Conservation (phyloP, 2,797 vertebrate species). For the Chaetodon trifasciatus region DNA sequence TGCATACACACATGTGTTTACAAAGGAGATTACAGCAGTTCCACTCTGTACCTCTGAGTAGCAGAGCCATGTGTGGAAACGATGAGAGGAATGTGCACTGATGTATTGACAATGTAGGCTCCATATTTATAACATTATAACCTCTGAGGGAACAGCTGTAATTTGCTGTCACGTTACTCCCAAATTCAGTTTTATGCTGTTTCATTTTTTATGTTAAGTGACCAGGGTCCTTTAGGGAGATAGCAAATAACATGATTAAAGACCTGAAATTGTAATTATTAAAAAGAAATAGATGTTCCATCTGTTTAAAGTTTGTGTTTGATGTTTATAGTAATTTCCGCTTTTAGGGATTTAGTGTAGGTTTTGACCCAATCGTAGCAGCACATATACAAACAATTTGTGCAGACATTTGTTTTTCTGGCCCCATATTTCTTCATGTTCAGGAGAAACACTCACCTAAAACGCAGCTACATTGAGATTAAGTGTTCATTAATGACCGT, state of each 20-base stretch:
- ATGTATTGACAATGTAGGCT: constrained; percentile 47
- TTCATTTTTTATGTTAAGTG: constrained; percentile 4
- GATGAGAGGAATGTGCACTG: constrained; percentile 63
- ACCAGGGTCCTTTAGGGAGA: not conserved
- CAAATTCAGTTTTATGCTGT: not conserved
- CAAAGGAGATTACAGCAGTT: constrained; percentile 74
- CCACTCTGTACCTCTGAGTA: constrained; percentile 67
- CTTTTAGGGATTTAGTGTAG: constrained; percentile 33
- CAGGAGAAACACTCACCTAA: not conserved
- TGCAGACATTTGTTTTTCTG: constrained; percentile 9
- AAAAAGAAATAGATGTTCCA: constrained; percentile 4
- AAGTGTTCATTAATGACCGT: not conserved
- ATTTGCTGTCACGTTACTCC: constrained; percentile 22
- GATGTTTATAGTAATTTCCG: constrained; percentile 7
- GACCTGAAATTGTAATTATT: constrained; percentile 13
- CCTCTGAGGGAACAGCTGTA: constrained; percentile 46
- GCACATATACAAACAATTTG: constrained; percentile 9
- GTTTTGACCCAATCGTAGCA: constrained; percentile 10
- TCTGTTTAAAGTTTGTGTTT: constrained; percentile 26
- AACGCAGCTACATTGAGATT: not conserved
- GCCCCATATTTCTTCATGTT: not conserved
- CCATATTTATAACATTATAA: constrained; percentile 55
- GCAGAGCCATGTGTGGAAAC: constrained; percentile 71
- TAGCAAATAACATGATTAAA: constrained; percentile 12
- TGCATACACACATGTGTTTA: constrained; percentile 69